Conservation (phyloP, 2,797 vertebrate genomes). For the Rhinella marina region DNA sequence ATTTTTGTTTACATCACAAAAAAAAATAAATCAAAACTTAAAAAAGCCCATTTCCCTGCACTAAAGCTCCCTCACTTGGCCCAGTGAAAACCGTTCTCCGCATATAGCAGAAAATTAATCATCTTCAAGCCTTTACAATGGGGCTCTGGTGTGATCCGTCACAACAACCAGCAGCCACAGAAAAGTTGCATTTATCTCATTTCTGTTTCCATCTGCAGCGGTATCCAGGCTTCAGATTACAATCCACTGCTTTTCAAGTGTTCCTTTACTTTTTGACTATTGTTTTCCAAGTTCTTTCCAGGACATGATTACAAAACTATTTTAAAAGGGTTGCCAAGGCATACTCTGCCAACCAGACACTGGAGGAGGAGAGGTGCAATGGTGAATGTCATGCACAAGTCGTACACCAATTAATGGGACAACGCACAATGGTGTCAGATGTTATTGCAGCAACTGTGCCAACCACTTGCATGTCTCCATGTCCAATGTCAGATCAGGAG, state of each 20-base stretch:
- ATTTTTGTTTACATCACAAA: constrained; percentile 44
- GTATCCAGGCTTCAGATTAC: not conserved
- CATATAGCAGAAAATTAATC: constrained; percentile 48
- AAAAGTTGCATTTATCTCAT: not conserved
- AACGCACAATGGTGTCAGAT: too few species aligned
- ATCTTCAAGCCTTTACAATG: constrained; percentile 48
- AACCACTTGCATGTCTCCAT: too few species aligned
- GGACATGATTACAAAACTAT: too few species aligned
- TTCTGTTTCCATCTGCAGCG: not conserved
- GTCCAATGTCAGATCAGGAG: too few species aligned
- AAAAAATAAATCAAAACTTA: not conserved
- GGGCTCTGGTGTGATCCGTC: constrained; percentile 2
- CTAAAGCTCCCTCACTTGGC: constrained; percentile 8
- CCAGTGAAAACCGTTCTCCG: constrained; percentile 1
- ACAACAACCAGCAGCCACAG: not conserved
- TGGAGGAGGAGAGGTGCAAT: too few species aligned
- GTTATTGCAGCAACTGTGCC: too few species aligned
- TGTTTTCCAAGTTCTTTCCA: not conserved
- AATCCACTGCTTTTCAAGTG: not conserved
- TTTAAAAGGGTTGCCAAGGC: too few species aligned
- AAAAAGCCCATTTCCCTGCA: not conserved
- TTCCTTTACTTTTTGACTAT: not conserved
- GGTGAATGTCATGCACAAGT: too few species aligned
- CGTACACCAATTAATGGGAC: too few species aligned
- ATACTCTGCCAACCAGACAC: too few species aligned